Percentiles rank a stretch among this genome's conserved stretches.
phyloP scores from a whole-genome alignment of 2,113 vertebrate species.

The Barnardius zonarius region DNA sequence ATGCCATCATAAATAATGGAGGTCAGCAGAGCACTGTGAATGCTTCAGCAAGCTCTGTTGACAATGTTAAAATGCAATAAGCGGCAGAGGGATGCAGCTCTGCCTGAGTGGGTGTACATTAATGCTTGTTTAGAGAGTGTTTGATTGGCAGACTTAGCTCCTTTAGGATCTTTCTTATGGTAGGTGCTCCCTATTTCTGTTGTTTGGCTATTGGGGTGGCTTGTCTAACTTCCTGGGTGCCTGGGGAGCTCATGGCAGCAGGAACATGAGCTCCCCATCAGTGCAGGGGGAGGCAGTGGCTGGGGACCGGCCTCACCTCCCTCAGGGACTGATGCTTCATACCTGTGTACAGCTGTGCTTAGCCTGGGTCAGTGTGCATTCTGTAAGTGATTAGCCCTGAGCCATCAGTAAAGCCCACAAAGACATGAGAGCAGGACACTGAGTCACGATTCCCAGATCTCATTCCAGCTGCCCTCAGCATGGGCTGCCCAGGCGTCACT shows the following conservation, averaged over 20 bases:
- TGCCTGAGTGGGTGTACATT: conserved; percentile 22
- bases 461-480: background rate
- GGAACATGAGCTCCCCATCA: background rate
- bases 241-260: background rate
- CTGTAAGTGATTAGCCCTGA: background rate
- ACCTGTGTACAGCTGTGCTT: background rate
- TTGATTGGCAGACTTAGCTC: conserved; percentile 44
- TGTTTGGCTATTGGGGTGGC: background rate
- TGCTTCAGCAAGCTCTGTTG: conserved; percentile 45
- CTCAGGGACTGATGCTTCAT: background rate
- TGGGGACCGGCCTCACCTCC: background rate
- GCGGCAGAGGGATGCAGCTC: conserved; percentile 11
- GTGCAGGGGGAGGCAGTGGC: background rate
- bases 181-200: background rate
- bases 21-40: conserved; percentile 64
- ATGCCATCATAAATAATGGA: conserved; percentile 77
- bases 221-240: background rate
- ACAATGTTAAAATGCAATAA: conserved; percentile 60
- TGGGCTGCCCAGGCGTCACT: background rate
- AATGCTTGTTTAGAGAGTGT: conserved; percentile 47
- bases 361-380: background rate
- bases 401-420: background rate
- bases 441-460: background rate
- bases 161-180: background rate
- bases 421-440: background rate